These are phyloP conservation scores for Erythrocercus mccallii DNA, from an alignment of 2,113 vertebrate species.

Conservation along the genomic window DNA sequence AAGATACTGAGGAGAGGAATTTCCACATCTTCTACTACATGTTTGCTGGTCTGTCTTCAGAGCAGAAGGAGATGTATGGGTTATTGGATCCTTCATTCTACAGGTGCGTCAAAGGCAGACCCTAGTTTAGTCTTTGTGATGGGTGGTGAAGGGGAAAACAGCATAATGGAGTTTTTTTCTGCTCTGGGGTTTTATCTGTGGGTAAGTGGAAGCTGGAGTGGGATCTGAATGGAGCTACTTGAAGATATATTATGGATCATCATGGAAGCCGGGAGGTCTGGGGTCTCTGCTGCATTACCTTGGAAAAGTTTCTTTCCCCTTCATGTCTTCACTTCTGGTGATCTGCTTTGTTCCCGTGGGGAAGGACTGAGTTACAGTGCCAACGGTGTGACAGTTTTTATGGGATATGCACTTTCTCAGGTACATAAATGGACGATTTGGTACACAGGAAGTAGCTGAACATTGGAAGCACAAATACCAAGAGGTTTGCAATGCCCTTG, in stretches of 20 bases:
- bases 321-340: background rate
- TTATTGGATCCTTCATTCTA: constrained; percentile 73
- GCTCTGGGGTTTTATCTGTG: background rate
- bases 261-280: background rate
- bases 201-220: background rate
- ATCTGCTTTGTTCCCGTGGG: background rate
- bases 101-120: constrained; percentile 57
- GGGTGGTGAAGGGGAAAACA: background rate
- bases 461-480: constrained; percentile 71
- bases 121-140: background rate
- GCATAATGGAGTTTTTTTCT: background rate
- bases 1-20: constrained; percentile 75
- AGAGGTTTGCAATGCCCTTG: constrained; percentile 76
- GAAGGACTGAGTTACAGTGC: background rate
- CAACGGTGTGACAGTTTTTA: background rate
- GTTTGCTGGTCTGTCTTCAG: constrained; percentile 71
- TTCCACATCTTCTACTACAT: constrained; percentile 84
- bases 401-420: constrained; percentile 51
- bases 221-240: background rate
- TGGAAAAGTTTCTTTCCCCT: background rate
- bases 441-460: constrained; percentile 40
- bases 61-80: constrained; percentile 75
- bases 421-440: constrained; percentile 70
- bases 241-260: background rate
- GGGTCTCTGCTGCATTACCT: background rate